A percentile compares a stretch with the other conserved stretches of the same genome.
These are phyloP conservation scores for Agrochola litura DNA, from an alignment of 2,888 invertebrate genomes.

Conservation along the genomic window DNA sequence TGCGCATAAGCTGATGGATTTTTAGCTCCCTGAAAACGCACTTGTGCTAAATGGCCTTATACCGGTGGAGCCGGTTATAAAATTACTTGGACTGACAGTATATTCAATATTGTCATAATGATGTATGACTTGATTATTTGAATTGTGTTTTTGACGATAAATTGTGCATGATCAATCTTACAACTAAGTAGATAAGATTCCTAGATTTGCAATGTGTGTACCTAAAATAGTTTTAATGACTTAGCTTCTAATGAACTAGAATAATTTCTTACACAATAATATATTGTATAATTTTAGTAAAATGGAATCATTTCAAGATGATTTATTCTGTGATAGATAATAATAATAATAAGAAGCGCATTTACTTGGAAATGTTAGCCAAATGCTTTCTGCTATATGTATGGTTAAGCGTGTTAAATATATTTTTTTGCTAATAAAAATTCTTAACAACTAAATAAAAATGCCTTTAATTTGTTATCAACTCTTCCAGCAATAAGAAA, in stretches of 20 bases:
- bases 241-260: slow-evolving; percentile 46
- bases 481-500: too few species aligned
- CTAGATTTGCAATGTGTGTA: slow-evolving; percentile 45
- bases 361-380: slow-evolving; percentile 45
- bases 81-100: slow-evolving; percentile 22
- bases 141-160: slow-evolving; percentile 38
- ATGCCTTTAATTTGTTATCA: too few species aligned
- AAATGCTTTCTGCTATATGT: slow-evolving; percentile 37
- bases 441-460: neutral
- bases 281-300: slow-evolving; percentile 47
- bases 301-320: slow-evolving; percentile 67
- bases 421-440: slow-evolving; percentile 49
- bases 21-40: neutral
- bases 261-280: slow-evolving; percentile 57
- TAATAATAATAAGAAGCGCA: slow-evolving; percentile 51
- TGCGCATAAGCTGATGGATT: neutral
- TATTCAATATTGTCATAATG: slow-evolving; percentile 30
- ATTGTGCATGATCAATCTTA: slow-evolving; percentile 16
- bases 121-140: slow-evolving; percentile 24
- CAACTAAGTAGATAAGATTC: slow-evolving; percentile 13
- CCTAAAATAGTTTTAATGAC: slow-evolving; percentile 53
- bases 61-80: slow-evolving; percentile 51
- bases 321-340: slow-evolving; percentile 68
- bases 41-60: neutral
- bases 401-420: slow-evolving; percentile 27